Evolutionary conservation across 2,113 vertebrate species (phyloP).

Genomic region (Gambusia affinis): DNA sequence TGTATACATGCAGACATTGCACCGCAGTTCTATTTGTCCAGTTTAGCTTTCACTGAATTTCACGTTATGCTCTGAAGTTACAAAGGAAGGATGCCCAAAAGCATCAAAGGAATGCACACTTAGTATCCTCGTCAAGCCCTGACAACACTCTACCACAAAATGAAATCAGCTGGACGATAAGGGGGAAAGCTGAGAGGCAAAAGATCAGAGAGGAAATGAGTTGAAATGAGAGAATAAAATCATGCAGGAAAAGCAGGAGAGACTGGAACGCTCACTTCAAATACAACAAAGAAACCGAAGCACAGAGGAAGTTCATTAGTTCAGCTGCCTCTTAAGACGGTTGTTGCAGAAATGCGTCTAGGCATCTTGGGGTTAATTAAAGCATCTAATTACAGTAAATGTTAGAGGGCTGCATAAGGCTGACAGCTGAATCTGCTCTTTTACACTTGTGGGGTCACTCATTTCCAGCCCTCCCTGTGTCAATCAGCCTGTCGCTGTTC

Average conservation of each 20-base stretch:
- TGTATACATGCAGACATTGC: neutral
- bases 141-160: neutral
- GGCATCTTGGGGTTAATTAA: constrained; percentile 59
- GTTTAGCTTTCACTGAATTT: neutral
- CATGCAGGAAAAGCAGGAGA: neutral
- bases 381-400: constrained; percentile 51
- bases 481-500: constrained; percentile 45
- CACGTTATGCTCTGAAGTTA: neutral
- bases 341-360: constrained; percentile 21
- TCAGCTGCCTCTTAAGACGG: constrained; percentile 16
- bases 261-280: neutral
- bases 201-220: constrained; percentile 20
- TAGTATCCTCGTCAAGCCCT: constrained; percentile 10
- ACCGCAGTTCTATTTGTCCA: neutral
- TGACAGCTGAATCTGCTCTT: constrained; percentile 36
- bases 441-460: constrained; percentile 28
- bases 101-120: neutral
- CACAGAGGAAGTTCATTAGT: constrained; percentile 7
- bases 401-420: constrained; percentile 27
- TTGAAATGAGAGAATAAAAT: constrained; percentile 3
- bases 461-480: constrained; percentile 32
- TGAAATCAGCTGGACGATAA: neutral
- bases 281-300: constrained; percentile 7
- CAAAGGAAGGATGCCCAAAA: neutral
- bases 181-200: neutral